Evolutionary conservation across 2,888 invertebrate species (phyloP), one percentile per base, ranked within the genome.

Genomic region (Bombyx huttoni): DNA sequence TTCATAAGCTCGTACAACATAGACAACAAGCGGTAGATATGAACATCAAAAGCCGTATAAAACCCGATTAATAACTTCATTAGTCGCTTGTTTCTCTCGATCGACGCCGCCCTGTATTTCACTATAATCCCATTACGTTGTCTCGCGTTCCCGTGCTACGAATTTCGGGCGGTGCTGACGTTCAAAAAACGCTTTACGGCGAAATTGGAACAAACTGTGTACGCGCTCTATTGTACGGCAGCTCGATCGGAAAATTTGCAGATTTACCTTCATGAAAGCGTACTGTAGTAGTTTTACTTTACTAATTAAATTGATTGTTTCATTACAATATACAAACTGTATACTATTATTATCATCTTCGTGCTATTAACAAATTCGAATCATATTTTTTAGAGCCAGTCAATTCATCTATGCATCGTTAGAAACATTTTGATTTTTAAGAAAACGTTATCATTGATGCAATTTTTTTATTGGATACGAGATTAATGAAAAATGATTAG

Each of bases 31-130:
- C 67, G 68, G 62, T 61, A 68, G 66, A 56, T 61, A 68, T 67
- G 75, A 64, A 73, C 73, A 75, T 77, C 74, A 78, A 79, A 81
- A 83, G 79, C 81, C 74, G 78, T 68, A 69, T 79, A 73, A 78
- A 84, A 85, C 76, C 76, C 83, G 86, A 89, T 89, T 87, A 88
- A 88, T 87, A 89, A 89, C 88, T 89, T 87, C 81, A 89, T 89
- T 89, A 89, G 81, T 78, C 75, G 80, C 84, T 77, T 79, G 82
- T 85, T 83, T 81, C 83, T 84, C 81, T 72, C 86, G 84, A 86
- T 84, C 78, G 84, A 81, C 78, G 78, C 75, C 73, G 70, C 59
- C 70, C 84, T 72, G 78, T 86, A 84, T 87, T 84, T 85, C 80
- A 84, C 82, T 78, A 71, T 87, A 88, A 88, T 88, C 87, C 86